Evolutionary conservation across 2,113 vertebrate species (phyloP), one percentile per base, ranked within the genome.

Genomic region (Nesoenas mayeri): DNA sequence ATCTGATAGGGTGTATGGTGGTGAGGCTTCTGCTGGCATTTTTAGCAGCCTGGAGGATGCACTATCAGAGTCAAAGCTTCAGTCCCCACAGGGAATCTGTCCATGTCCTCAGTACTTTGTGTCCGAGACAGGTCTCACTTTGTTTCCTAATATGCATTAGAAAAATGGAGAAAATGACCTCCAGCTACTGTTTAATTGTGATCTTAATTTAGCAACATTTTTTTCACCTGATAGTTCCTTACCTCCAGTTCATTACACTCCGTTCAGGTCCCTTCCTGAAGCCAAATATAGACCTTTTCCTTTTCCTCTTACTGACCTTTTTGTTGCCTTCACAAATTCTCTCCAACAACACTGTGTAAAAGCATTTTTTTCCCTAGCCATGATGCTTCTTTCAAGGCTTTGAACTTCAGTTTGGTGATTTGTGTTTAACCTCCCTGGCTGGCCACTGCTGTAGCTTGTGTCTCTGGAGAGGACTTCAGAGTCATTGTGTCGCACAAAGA

Each of bases 241-340:
- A 36, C 6, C 38, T 57, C 17, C 44, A 26, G 42, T 71, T 89
- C 44, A 64, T 93, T 79, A 79, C 61, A 67, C 57, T 13, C 8
- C 70, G 69, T 95, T 85, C 86, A 36, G 50, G 69, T 91, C 40
- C 50, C 61, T 87, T 94, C 91, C 96, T 61, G 70, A 21, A 82
- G 81, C 70, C 80, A 85, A 85, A 87, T 79, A 91, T 24, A 95
- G 66, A 85, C 48, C 44, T 94, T 60, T 89, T 61, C 81, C 78
- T 89, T 66, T 91, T 95, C 89, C 75, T 79, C 29, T 66, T 31
- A 8, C n/a, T 94, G 88, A 91, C 77, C 80, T 92, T 93, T 92
- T 47, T 44, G 22, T 64, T 75, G 32, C 69, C 61, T 93, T 77
- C 61, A 20, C n/a, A 79, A 82, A 72, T 60, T 91, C n/a, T 57